Evolutionary conservation across 1,140 invertebrate species (phyloP), one percentile per base, ranked within the genome.

Genomic region (Aphelenchoides avenae): DNA sequence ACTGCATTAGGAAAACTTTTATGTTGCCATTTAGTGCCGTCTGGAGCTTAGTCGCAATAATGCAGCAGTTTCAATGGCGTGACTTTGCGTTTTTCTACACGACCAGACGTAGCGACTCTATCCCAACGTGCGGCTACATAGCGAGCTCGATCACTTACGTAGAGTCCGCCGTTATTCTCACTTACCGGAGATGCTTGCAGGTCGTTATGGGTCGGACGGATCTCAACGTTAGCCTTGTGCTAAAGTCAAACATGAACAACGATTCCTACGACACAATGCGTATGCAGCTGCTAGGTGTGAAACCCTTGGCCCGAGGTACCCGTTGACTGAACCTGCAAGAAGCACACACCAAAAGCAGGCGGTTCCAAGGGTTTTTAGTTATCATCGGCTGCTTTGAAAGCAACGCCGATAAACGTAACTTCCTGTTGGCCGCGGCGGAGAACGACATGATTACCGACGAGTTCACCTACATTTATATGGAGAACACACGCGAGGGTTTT

Each of bases 231-330:
- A 69, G n/a, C 13, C 9, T 55, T 24, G 37, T 43, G 4, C 64
- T 59, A 18, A 65, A 34, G 13, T 13, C 44, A n/a, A 33, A 64
- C 13, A 42, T 64, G 1, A 18, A 11, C 9, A 54, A 63, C 27
- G 31, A 29, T 9, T 26, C 44, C 1, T 18, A 31, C 22, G 37
- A 11, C 44, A 26, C 36, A 20, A 41, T 61, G 15, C 31, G 52
- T 13, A 15, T 33, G 5, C 24, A 41, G 15, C 22, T 64, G 43
- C 33, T 18, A 33, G 18, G n/a, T n/a, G 30, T 65, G 15, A 65
- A 70, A 36, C 24, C n/a, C 5, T 20, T 33, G 13, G 59, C 66
- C 15, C 53, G 64, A 59, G 65, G 62, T 70, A 13, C n/a, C n/a
- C n/a, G n/a, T n/a, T n/a, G n/a, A n/a, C n/a, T n/a, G n/a, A n/a